Conservation (phyloP, 2,113 vertebrate genomes). For the Amblyopsis rosae region DNA sequence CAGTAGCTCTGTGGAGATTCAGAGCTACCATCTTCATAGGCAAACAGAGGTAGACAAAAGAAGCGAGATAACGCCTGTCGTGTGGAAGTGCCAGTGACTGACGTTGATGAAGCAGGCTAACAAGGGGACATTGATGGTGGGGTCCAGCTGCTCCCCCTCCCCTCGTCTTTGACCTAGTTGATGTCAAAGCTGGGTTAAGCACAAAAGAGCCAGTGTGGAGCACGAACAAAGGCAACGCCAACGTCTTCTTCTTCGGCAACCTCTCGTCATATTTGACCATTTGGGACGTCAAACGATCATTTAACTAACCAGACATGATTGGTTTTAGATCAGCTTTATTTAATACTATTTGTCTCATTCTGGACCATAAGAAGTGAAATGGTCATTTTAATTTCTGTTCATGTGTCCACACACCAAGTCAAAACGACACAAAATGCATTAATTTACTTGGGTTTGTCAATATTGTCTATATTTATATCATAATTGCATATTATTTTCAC, state of each 20-base stretch:
- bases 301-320: no score
- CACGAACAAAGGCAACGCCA: constrained; percentile 59
- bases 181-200: constrained; percentile 71
- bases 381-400: no score
- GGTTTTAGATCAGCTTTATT: no score
- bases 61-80: constrained; percentile 41
- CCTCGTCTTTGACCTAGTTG: constrained; percentile 73
- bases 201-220: constrained; percentile 73
- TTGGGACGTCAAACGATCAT: constrained; percentile 15
- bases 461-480: no score
- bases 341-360: no score
- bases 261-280: constrained; percentile 42
- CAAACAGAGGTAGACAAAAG: constrained; percentile 34
- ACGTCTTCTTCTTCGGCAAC: constrained; percentile 36
- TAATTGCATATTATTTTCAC: no score
- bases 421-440: no score
- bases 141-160: constrained; percentile 73
- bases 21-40: constrained; percentile 21
- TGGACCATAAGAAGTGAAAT: no score
- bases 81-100: constrained; percentile 50
- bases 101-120: constrained; percentile 76
- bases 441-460: no score
- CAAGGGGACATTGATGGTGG: constrained; percentile 77
- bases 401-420: no score
- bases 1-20: constrained; percentile 10